Evolutionary conservation across 2,113 vertebrate genomes (phyloP), one percentile per base, ranked within the genome.

Genomic region (Crocuta crocuta): DNA sequence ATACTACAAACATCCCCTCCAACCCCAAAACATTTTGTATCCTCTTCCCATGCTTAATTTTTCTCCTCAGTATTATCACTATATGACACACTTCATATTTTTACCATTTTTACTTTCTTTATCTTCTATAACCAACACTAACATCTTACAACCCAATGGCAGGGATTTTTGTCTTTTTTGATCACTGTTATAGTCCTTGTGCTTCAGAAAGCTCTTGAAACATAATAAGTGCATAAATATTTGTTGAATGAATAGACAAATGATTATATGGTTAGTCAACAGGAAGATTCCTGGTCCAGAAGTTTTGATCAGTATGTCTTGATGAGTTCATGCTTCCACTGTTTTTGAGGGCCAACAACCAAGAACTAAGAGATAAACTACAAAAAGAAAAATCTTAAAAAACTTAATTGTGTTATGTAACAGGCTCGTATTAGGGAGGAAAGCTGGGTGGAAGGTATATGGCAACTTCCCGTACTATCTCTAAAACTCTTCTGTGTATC

Each of bases 331-430:
- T 48, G 21, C 3, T 97, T 45, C 48, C 11, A 74, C 24, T 91
- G 31, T 9, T 24, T 10, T n/a, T 92, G 26, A 83, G n/a, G 85
- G n/a, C n/a, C 71, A 95, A 89, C 68, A 43, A 71, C 15, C 48
- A 43, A 89, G 17, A 80, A 95, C 53, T 90, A 70, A 96, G 21
- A 92, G 43, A 50, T n/a, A 68, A 97, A 70, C 6, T 80, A 82
- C 43, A 35, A 65, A 91, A 91, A 93, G 31, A 24, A 91, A 95
- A 92, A 76, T 21, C 63, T 71, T 45, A 39, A 73, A 96, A 50
- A 95, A 31, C 6, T 48, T 76, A 35, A 39, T 26, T 93, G 6
- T 43, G 28, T 61, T 96, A 82, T 10, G 10, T 70, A 83, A 88
- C 48, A 89, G 48, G 61, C 17, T 79, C 53, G 55, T 11, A 48